These are phyloP conservation scores for Melikaiella ostensackeni DNA, from an alignment of 2,888 invertebrate genomes.

Conservation along the genomic window DNA sequence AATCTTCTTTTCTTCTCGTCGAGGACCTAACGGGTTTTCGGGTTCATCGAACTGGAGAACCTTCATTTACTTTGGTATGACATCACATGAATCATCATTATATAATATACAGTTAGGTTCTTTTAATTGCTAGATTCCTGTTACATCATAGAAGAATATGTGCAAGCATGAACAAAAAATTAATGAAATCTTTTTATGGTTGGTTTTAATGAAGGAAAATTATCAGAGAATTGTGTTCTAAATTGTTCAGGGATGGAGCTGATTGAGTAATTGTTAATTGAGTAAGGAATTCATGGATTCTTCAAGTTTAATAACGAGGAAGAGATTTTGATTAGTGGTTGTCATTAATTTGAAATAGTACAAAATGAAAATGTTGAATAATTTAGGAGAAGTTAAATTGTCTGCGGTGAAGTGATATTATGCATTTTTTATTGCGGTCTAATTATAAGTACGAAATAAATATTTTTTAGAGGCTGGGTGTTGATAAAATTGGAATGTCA, in stretches of 20 bases:
- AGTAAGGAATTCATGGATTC: neutral
- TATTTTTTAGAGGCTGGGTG: neutral
- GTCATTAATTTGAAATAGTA: neutral
- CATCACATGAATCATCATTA: neutral
- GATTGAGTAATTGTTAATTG: neutral
- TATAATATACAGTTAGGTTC: neutral
- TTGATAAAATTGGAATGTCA: neutral
- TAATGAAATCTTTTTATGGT: constrained; percentile 5
- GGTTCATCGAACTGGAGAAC: constrained; percentile 8
- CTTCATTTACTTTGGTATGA: neutral
- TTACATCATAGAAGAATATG: neutral
- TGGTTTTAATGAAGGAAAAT: neutral
- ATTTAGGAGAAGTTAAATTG: neutral
- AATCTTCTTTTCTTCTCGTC: neutral
- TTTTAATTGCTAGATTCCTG: constrained; percentile 8
- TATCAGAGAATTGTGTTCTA: neutral
- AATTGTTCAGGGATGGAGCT: neutral
- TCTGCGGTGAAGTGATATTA: neutral
- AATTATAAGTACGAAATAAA: neutral
- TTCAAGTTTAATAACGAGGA: neutral
- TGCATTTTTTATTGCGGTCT: neutral
- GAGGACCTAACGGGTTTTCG: constrained; percentile 9
- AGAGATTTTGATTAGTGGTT: neutral
- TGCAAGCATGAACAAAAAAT: neutral
- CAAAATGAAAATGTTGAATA: neutral